A percentile compares a stretch with the other conserved stretches of the same genome.
phyloP scores from a whole-genome alignment of 2,797 vertebrate genomes.

The Acanthurus tractus region DNA sequence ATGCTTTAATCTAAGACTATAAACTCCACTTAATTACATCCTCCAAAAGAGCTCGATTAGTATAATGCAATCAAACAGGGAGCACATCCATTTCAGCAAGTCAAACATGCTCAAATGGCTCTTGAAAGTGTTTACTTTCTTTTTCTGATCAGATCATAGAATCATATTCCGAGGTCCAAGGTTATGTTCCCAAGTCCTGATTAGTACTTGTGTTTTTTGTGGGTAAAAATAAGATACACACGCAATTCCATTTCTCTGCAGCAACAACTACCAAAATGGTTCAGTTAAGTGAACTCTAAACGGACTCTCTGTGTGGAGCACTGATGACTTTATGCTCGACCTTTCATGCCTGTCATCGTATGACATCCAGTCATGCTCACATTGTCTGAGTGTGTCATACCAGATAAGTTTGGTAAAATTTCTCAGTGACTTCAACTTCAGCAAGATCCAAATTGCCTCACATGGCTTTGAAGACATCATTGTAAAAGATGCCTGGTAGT shows the following conservation, averaged over 20 bases:
- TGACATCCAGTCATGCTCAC: constrained; percentile 71
- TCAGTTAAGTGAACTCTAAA: constrained; percentile 63
- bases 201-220: constrained; percentile 51
- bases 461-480: constrained; percentile 55
- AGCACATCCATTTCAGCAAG: constrained; percentile 80
- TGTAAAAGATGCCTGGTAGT: constrained; percentile 52
- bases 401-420: constrained; percentile 48
- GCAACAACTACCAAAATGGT: constrained; percentile 59
- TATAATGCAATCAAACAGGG: constrained; percentile 84
- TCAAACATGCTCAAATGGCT: constrained; percentile 72
- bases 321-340: constrained; percentile 74
- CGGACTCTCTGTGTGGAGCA: constrained; percentile 69
- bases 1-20: constrained; percentile 90
- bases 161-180: constrained; percentile 59
- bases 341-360: constrained; percentile 71
- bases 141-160: constrained; percentile 67
- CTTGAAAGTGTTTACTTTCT: constrained; percentile 74
- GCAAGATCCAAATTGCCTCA: constrained; percentile 41
- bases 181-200: constrained; percentile 47
- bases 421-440: constrained; percentile 58
- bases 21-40: constrained; percentile 90
- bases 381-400: constrained; percentile 43
- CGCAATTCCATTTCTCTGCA: constrained; percentile 38
- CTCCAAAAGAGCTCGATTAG: constrained; percentile 83
- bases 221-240: constrained; percentile 54